A percentile compares a stretch with the other conserved stretches of the same genome.
These are phyloP conservation scores for Alectura lathami DNA, from an alignment of 2,113 vertebrate species.

Conservation along the genomic window DNA sequence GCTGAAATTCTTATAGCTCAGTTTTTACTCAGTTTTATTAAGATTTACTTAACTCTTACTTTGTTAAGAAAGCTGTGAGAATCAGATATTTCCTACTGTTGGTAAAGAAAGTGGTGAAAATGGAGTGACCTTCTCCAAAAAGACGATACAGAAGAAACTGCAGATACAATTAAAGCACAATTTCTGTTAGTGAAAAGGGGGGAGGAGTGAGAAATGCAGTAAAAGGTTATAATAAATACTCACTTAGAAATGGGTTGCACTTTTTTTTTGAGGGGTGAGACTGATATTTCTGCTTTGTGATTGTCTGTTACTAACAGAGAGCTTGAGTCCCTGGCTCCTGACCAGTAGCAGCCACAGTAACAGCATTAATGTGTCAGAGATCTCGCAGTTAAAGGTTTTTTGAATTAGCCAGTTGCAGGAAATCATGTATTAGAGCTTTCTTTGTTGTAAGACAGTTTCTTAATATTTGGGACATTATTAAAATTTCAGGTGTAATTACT, in stretches of 20 bases:
- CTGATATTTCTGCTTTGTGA: background rate
- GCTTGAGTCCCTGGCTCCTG: background rate
- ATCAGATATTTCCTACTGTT: background rate
- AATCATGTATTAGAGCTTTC: background rate
- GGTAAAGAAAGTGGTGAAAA: background rate
- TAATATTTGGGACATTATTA: background rate
- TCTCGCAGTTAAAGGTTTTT: background rate
- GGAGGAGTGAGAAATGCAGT: background rate
- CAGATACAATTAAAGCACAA: background rate
- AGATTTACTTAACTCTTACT: background rate
- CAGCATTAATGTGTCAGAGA: background rate
- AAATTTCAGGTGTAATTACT: background rate
- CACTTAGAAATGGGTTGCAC: background rate
- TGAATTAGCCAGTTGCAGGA: background rate
- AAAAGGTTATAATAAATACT: background rate
- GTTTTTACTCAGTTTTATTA: too few species aligned
- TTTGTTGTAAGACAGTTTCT: background rate
- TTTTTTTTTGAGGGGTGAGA: background rate
- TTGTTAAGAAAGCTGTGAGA: background rate
- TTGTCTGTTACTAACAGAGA: conserved; percentile 1
- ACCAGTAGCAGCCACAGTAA: background rate
- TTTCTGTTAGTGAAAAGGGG: background rate
- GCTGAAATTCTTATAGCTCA: background rate
- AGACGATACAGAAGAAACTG: background rate
- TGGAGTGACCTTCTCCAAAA: background rate